phyloP scores from a whole-genome alignment of 2,888 invertebrate species.

The Fragum fragum region DNA sequence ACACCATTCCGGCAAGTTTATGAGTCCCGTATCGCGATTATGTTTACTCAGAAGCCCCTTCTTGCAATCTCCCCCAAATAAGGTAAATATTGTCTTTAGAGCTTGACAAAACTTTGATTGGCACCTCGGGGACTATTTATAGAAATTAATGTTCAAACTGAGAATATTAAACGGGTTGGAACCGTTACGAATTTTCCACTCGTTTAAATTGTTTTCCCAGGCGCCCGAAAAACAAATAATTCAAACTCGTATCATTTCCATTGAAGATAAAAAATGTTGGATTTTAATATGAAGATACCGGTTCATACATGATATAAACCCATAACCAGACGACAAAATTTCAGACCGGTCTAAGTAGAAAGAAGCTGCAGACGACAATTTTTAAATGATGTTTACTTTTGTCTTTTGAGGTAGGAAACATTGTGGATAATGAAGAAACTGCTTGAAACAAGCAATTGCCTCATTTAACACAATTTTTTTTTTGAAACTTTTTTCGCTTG shows the following conservation, averaged over 20 bases:
- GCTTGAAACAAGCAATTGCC: too few species aligned
- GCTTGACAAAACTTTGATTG: slow-evolving; percentile 38
- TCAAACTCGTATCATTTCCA: slow-evolving; percentile 24
- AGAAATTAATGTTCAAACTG: slow-evolving; percentile 40
- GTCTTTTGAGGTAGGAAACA: too few species aligned
- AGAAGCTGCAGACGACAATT: too few species aligned
- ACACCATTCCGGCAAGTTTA: slow-evolving; percentile 16
- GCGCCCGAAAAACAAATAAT: slow-evolving; percentile 37
- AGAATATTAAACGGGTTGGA: slow-evolving; percentile 47
- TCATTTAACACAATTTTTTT: too few species aligned
- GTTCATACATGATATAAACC: too few species aligned
- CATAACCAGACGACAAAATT: too few species aligned
- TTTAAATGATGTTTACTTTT: too few species aligned
- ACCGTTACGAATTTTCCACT: slow-evolving; percentile 36
- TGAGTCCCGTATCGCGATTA: slow-evolving; percentile 30
- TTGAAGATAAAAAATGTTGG: slow-evolving; percentile 13
- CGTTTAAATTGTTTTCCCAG: slow-evolving; percentile 41
- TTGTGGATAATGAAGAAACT: too few species aligned
- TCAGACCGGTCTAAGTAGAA: too few species aligned
- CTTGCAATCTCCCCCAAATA: slow-evolving; percentile 20
- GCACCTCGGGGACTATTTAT: slow-evolving; percentile 46
- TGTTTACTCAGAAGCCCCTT: slow-evolving; percentile 27
- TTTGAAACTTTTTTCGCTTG: too few species aligned
- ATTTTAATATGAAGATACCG: not conserved
- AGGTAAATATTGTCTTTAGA: slow-evolving; percentile 31